Evolutionary conservation across 2,888 invertebrate species (phyloP).

Genomic region (Biston betularia): DNA sequence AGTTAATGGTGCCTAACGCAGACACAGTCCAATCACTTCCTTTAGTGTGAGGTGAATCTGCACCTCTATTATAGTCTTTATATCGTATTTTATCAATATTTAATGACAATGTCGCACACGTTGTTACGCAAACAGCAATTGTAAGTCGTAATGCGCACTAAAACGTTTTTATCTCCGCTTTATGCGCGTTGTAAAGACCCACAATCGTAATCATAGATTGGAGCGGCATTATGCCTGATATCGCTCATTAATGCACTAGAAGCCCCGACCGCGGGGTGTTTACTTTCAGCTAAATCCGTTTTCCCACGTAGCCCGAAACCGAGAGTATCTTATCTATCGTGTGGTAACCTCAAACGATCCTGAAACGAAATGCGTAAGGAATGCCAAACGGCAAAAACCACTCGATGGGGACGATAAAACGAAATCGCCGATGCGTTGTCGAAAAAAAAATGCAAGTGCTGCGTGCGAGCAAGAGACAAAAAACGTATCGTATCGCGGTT

Average conservation of each 20-base stretch:
- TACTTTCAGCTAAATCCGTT: constrained; percentile 30
- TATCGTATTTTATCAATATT: constrained; percentile 47
- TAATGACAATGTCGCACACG: constrained; percentile 55
- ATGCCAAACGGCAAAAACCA: constrained; percentile 81
- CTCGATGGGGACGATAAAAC: constrained; percentile 83
- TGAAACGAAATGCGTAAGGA: constrained; percentile 79
- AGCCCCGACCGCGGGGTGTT: constrained; percentile 14
- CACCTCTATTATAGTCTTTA: constrained; percentile 11
- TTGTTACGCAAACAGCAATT: constrained; percentile 49
- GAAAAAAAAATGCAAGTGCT: constrained; percentile 80
- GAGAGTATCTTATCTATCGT: constrained; percentile 51
- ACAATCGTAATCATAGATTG: constrained; percentile 28
- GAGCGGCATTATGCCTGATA: constrained; percentile 18
- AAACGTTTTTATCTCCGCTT: constrained; percentile 35
- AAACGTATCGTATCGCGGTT: constrained; percentile 83
- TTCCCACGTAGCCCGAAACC: constrained; percentile 56
- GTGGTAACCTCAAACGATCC: constrained; percentile 65
- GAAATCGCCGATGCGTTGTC: constrained; percentile 83
- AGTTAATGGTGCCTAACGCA: constrained; percentile 25
- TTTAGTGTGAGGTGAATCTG: constrained; percentile 18
- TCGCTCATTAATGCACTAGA: constrained; percentile 18
- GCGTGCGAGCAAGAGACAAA: constrained; percentile 83
- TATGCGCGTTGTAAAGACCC: constrained; percentile 15
- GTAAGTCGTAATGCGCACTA: constrained; percentile 52
- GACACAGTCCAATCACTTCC: constrained; percentile 23